Percentiles rank a stretch among this genome's conserved stretches.
Evolutionary conservation across 1,140 invertebrate genomes (phyloP).

Genomic region (Brachionus paranguensis): DNA sequence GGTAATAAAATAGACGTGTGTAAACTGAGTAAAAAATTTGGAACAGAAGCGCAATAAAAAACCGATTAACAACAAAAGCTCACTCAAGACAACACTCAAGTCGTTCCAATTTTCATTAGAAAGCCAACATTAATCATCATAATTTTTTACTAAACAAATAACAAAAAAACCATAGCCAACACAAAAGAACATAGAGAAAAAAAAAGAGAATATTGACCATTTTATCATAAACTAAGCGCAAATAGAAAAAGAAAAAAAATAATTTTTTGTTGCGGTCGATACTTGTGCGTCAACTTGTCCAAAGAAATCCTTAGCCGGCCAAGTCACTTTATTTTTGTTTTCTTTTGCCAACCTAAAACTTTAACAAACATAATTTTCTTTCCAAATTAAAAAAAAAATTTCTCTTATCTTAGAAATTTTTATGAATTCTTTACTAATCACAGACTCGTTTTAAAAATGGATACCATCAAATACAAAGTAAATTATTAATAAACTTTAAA

Average conservation of each 20-base stretch:
- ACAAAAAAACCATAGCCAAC: neutral
- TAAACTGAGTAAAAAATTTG: neutral
- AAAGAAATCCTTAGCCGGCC: neutral
- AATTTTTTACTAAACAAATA: conserved; percentile 31
- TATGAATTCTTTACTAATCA: neutral
- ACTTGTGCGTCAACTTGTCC: neutral
- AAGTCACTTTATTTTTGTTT: neutral
- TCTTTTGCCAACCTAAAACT: neutral
- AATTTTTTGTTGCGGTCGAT: neutral
- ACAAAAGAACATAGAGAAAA: neutral
- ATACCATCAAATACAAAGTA: conserved; percentile 18
- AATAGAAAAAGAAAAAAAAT: neutral
- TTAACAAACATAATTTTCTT: neutral
- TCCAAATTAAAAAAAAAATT: neutral
- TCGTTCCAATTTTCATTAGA: neutral
- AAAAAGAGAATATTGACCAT: neutral
- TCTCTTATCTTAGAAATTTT: neutral
- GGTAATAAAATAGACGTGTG: neutral
- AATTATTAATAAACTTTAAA: neutral
- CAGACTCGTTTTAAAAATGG: neutral
- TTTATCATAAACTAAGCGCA: neutral
- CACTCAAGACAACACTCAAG: conserved; percentile 3
- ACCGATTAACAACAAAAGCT: neutral
- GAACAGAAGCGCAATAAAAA: neutral
- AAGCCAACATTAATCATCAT: conserved; percentile 12